Evolutionary conservation across 2,797 vertebrate species (phyloP).

Genomic region (Brotula barbata): DNA sequence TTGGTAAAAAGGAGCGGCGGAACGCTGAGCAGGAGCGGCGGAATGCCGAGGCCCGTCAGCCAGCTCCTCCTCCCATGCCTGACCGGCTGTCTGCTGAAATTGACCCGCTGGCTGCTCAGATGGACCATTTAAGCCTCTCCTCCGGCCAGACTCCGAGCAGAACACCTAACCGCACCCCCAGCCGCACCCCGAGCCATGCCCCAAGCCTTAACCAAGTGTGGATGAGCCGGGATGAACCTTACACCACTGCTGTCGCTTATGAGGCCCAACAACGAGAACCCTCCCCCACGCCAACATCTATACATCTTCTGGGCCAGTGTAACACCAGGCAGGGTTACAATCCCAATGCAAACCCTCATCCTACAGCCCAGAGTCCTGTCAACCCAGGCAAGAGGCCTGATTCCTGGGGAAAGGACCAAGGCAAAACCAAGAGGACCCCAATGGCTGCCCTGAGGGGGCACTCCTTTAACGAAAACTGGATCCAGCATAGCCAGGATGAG

Average conservation of each 20-base stretch:
- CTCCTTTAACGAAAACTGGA: conserved; percentile 89
- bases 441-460: conserved; percentile 91
- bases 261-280: conserved; percentile 81
- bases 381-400: conserved; percentile 81
- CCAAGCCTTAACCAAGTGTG: conserved; percentile 93
- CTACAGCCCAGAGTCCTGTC: conserved; percentile 71
- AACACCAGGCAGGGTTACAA: conserved; percentile 89
- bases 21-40: conserved; percentile 79
- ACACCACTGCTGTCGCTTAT: conserved; percentile 78
- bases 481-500: conserved; percentile 92
- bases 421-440: conserved; percentile 88
- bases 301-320: conserved; percentile 91
- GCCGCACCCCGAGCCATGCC: conserved; percentile 86
- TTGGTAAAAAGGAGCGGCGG: conserved; percentile 87
- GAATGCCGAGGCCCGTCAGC: conserved; percentile 78
- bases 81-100: conserved; percentile 88
- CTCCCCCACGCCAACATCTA: conserved; percentile 74
- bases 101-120: conserved; percentile 91
- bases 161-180: conserved; percentile 79
- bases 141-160: conserved; percentile 80
- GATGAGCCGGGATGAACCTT: conserved; percentile 94
- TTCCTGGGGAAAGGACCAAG: conserved; percentile 90
- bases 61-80: conserved; percentile 82
- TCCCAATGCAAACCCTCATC: conserved; percentile 79
- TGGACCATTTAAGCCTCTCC: conserved; percentile 90